Percentiles rank a stretch among this genome's conserved stretches.
Conservation (phyloP, 2,113 vertebrate genomes). For the Neopipo cinnamomea region DNA sequence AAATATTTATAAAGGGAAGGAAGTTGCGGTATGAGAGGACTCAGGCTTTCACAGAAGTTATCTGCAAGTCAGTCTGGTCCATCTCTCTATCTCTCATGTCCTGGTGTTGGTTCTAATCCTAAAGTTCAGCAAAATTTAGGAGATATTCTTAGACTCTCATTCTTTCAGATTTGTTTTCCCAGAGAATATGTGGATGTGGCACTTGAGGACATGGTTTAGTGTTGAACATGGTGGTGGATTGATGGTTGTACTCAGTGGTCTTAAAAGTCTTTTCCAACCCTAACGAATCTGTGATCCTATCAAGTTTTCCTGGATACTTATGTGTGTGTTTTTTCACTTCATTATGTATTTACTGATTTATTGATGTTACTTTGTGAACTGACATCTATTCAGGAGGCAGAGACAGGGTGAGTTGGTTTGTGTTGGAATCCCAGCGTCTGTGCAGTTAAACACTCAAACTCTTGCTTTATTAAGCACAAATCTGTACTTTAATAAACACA, state of each 20-base stretch:
- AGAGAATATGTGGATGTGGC: background rate
- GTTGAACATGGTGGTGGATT: background rate
- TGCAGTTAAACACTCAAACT: background rate
- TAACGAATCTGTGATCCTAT: background rate
- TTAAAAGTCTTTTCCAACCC: background rate
- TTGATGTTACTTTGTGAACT: background rate
- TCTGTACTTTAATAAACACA: background rate
- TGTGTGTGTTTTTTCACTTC: background rate
- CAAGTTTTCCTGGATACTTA: background rate
- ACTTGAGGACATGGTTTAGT: background rate
- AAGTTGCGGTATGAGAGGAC: background rate
- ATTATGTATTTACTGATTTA: background rate
- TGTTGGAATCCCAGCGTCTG: background rate
- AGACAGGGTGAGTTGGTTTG: fast-evolving
- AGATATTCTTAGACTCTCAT: background rate
- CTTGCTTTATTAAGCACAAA: background rate
- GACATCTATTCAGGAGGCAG: background rate
- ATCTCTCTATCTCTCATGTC: background rate
- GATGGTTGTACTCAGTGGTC: background rate
- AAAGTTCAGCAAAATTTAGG: background rate
- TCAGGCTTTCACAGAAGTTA: background rate
- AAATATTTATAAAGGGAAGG: background rate
- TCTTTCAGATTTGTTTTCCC: background rate
- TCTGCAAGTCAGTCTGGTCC: background rate
- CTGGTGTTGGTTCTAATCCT: background rate